These are phyloP conservation scores for Chroicocephalus ridibundus DNA, from an alignment of 2,113 vertebrate species.

Conservation along the genomic window DNA sequence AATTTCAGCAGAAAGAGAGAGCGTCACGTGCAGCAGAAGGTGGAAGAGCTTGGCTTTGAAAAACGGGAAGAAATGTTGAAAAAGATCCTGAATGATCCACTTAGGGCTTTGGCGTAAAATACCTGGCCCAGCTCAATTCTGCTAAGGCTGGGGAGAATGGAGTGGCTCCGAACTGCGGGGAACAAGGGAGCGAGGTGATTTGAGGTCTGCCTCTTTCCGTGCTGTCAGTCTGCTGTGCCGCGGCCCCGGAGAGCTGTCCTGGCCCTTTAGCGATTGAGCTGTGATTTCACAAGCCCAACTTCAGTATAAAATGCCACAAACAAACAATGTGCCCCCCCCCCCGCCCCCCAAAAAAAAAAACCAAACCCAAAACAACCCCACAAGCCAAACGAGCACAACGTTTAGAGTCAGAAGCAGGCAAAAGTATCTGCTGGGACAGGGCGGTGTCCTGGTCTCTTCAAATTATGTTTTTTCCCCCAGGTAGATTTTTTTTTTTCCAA, in stretches of 20 bases:
- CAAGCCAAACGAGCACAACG: neutral
- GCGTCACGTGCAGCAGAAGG: neutral
- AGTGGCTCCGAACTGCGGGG: neutral
- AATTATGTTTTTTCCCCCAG: neutral
- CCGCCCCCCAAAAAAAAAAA: neutral
- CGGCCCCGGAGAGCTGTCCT: neutral
- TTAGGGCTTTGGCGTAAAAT: neutral
- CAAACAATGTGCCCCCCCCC: neutral
- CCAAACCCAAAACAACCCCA: no score
- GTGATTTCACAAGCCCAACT: neutral
- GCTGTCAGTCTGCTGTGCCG: neutral
- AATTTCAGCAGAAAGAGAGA: neutral
- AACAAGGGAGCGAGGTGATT: accelerated
- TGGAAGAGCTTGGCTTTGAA: neutral
- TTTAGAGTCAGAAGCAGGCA: neutral
- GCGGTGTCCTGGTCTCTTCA: neutral
- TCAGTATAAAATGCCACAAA: neutral
- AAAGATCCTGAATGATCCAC: neutral
- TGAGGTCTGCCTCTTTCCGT: neutral
- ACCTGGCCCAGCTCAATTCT: neutral
- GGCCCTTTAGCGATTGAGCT: neutral
- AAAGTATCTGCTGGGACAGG: neutral
- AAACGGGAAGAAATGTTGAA: neutral
- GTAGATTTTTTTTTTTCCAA: neutral
- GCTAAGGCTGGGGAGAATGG: neutral